These are phyloP conservation scores for Cephalotes varians DNA, from an alignment of 2,888 invertebrate genomes.

Conservation along the genomic window DNA sequence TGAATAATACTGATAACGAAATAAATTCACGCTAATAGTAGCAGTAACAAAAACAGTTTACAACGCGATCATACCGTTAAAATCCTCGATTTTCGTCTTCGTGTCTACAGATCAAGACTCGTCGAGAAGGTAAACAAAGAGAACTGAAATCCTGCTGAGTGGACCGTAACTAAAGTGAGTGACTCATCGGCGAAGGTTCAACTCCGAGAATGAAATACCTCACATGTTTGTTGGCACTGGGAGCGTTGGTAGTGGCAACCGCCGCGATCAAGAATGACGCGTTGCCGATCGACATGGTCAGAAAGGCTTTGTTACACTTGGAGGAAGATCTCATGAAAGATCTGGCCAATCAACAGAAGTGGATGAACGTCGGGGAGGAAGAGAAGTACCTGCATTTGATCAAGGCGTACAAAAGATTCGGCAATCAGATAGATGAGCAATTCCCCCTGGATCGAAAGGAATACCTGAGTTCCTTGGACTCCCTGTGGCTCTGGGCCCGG, in stretches of 20 bases:
- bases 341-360: constrained; percentile 79
- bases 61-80: not conserved
- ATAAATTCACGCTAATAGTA: not conserved
- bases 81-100: not conserved
- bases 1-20: not conserved
- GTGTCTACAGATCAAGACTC: not conserved
- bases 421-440: constrained; percentile 86
- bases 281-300: constrained; percentile 88
- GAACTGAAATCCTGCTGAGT: not conserved
- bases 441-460: constrained; percentile 71
- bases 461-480: constrained; percentile 78
- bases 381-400: constrained; percentile 87
- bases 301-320: constrained; percentile 88
- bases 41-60: not conserved
- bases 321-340: constrained; percentile 87
- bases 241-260: constrained; percentile 45
- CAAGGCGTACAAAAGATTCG: constrained; percentile 87
- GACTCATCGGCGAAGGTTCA: constrained; percentile 32
- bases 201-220: constrained; percentile 44
- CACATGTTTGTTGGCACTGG: constrained; percentile 58
- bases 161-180: not conserved
- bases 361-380: constrained; percentile 44
- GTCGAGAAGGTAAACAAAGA: constrained; percentile 10
- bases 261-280: constrained; percentile 69
- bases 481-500: constrained; percentile 89